Base-by-base conservation (phyloP, 2,888 invertebrate genomes). In the Harpagoxenus sublaevis region DNA sequence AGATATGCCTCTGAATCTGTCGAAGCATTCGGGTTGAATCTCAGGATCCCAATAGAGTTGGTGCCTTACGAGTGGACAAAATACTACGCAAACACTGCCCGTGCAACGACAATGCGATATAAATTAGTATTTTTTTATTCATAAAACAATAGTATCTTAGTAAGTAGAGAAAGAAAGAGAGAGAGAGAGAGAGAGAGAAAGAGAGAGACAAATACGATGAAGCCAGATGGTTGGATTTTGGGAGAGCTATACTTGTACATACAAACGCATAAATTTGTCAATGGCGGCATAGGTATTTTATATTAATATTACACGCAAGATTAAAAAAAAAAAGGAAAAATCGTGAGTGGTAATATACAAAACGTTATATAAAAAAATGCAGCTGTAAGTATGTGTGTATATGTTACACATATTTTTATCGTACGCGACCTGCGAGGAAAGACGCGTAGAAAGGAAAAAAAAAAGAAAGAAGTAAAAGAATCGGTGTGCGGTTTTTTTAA, bases 1-100 rank as follows among this genome's bases (percentile, higher is more conserved):
- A 98, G 98, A 98, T 97, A 97, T 97, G 96, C 98, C 98, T 95
- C 96, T 98, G 95, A 98, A 98, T 96, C 96, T 98, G 96, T 98
- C 98, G 94, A 98, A 98, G 96, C 98, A 98, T 96, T 96, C 96
- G 94, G 96, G 96, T 95, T 96, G 96, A 96, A 95, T 94, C 94
- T 94, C 95, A 94, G 94, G 93, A 94, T 94, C 92, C 92, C 89
- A 90, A 91, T 93, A 81, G 60, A 91, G 91, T 92, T 90, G 94
- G 94, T 94, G 94, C 94, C 94, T 94, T 94, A 93, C 90, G 88
- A 88, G 89, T 92, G 91, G 92, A 93, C 86, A 92, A 92, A 92
- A 91, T 90, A 73, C 60, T 92, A 92, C 90, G 92, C 86, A 91
- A 94, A 94, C 94, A 95, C 95, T 95, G 94, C 95, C 95, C 92